Percentiles rank a stretch among this genome's conserved stretches.
Conservation (phyloP, 2,113 vertebrate genomes). For the Chionodraco myersi region DNA sequence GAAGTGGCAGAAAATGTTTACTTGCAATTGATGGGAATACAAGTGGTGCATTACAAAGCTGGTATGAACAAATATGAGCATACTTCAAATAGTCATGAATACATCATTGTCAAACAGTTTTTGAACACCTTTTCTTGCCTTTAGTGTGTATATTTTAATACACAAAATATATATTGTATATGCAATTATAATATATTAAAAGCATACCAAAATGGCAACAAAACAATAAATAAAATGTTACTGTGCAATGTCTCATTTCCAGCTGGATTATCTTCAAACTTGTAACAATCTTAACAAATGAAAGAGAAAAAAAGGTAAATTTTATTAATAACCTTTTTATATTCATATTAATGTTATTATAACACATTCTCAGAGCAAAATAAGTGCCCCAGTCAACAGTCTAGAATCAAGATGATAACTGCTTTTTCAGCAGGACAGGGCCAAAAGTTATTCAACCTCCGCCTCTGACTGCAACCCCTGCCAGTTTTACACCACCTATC, state of each 20-base stretch:
- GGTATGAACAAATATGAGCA: slow-evolving; percentile 76
- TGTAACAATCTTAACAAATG: slow-evolving; percentile 72
- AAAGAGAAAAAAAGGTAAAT: slow-evolving; percentile 52
- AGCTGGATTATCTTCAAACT: slow-evolving; percentile 79
- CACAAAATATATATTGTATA: slow-evolving; percentile 71
- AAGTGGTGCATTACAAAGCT: slow-evolving; percentile 77
- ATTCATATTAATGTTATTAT: slow-evolving; percentile 80
- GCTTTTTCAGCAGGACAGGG: slow-evolving; percentile 72
- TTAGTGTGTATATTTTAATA: slow-evolving; percentile 62
- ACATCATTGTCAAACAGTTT: slow-evolving; percentile 67
- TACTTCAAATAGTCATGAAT: slow-evolving; percentile 75
- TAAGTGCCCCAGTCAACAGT: slow-evolving; percentile 77
- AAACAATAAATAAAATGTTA: slow-evolving; percentile 86
- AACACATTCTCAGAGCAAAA: slow-evolving; percentile 83
- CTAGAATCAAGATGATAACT: slow-evolving; percentile 79
- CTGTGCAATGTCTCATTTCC: slow-evolving; percentile 80
- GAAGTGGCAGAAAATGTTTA: slow-evolving; percentile 68
- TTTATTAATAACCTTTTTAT: slow-evolving; percentile 76
- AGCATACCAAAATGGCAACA: slow-evolving; percentile 79
- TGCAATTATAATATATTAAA: slow-evolving; percentile 82
- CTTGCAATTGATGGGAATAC: slow-evolving; percentile 70
- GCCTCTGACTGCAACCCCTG: slow-evolving; percentile 39
- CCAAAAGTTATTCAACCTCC: slow-evolving; percentile 43
- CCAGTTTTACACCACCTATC: slow-evolving; percentile 58
- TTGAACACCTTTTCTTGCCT: slow-evolving; percentile 63